phyloP scores from a whole-genome alignment of 2,113 vertebrate species.

The Ardeotis arabs region DNA sequence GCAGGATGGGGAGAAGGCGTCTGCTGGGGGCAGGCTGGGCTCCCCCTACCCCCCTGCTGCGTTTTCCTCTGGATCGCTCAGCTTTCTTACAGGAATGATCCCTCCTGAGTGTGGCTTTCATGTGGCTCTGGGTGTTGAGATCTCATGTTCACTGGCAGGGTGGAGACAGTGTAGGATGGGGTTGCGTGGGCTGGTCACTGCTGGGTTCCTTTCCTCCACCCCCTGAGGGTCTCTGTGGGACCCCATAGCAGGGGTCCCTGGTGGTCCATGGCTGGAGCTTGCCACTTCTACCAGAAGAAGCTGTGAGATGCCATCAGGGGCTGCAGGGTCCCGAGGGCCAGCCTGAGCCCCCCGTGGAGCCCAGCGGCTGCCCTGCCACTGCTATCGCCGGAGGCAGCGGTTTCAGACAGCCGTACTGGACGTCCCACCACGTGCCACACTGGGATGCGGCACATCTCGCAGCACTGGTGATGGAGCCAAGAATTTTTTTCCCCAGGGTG shows the following conservation, averaged over 20 bases:
- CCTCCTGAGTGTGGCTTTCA: not conserved
- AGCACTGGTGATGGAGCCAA: not conserved
- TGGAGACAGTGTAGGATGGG: not conserved
- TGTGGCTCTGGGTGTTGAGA: accelerated
- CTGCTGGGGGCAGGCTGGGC: not conserved
- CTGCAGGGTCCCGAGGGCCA: not conserved
- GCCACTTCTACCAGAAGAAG: not conserved
- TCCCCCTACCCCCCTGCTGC: accelerated
- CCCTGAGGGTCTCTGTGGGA: not conserved
- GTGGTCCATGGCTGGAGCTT: accelerated
- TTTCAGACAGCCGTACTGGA: not conserved
- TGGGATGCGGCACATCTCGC: accelerated
- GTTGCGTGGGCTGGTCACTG: accelerated
- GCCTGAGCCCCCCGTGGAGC: not conserved
- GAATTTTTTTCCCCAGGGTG: not conserved
- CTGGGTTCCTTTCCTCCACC: not conserved
- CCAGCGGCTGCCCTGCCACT: not conserved
- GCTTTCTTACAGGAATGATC: not conserved
- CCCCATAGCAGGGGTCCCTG: not conserved
- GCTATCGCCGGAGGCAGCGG: not conserved
- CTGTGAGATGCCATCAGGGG: not conserved
- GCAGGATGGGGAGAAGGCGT: not conserved
- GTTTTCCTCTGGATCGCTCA: not conserved
- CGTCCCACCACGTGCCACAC: accelerated
- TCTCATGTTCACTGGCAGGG: accelerated